Base-by-base conservation (phyloP, 2,113 vertebrate species). In the Thamnophis sirtalis region DNA sequence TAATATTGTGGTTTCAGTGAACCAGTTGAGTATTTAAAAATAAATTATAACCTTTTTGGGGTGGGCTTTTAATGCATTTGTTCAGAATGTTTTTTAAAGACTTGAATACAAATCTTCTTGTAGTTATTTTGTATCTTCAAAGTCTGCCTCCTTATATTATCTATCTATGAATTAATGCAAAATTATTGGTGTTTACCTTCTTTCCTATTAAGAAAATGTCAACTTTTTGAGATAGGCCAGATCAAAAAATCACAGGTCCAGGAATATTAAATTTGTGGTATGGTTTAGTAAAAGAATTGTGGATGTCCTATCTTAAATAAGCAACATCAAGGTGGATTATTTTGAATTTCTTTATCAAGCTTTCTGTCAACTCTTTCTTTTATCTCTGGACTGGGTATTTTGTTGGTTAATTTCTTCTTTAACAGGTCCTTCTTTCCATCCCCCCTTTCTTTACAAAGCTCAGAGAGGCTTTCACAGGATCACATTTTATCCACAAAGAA, bases 1-100 rank as follows among this genome's bases (percentile, higher is more conserved):
- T 88, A 91, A 90, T 93, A 84, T 86, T 22, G 93, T 53, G 87
- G 48, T 9, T 89, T 94, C 89, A 95, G 24, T 94, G 21, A 87
- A 90, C 28, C 51, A 63, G 11, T 50, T 68, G 28, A 43, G 3
- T 5, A 68, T 49, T 63, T 95, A 43, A 90, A 0, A 86, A 58
- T 55, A 95, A 48, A 2, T 21, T 86, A 0, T 0, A 0, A 91
- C 11, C 8, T 54, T 63, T 60, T 73, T 91, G 51, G 51, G 51
- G 2, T n/a, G 55, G 48, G 84, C 19, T 38, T 9, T 22, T 88
- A 11, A 24, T 88, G 0, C 63, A 33, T 87, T 85, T 87, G 89
- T 87, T 9, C 48, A 91, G 6, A 21, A 10, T 86, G 5, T 5
- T 2, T 90, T 91, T 87, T 28, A 33, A 0, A 1, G 17, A 53